A percentile compares a stretch with the other conserved stretches of the same genome.
Conservation (phyloP, 2,888 invertebrate species). For the Dynastes hyllus region DNA sequence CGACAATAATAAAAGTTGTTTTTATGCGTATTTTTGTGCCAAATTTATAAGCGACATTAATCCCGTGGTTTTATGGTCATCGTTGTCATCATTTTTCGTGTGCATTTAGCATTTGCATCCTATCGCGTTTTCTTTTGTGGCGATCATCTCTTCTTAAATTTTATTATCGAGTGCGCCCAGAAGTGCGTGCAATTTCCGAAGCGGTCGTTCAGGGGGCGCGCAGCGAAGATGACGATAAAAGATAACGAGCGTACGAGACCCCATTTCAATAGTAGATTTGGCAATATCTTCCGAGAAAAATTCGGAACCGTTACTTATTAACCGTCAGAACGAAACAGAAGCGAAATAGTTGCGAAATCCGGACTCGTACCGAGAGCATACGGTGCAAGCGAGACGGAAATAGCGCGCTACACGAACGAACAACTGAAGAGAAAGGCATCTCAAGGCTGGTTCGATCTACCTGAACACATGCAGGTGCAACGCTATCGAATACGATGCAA, state of each 20-base stretch:
- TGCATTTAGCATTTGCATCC: slow-evolving; percentile 14
- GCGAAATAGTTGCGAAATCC: slow-evolving; percentile 52
- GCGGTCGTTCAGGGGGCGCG: slow-evolving; percentile 10
- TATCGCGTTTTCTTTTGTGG: slow-evolving; percentile 33
- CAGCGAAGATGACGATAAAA: slow-evolving; percentile 35
- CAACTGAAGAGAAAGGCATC: slow-evolving; percentile 60
- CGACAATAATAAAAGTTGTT: background rate
- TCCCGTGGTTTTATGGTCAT: background rate
- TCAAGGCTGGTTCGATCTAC: slow-evolving; percentile 63
- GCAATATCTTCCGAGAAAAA: slow-evolving; percentile 61
- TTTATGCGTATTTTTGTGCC: background rate
- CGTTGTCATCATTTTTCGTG: background rate
- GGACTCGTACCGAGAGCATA: slow-evolving; percentile 6
- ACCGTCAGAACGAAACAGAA: slow-evolving; percentile 56
- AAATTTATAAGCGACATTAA: slow-evolving; percentile 9
- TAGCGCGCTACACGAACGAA: slow-evolving; percentile 49
- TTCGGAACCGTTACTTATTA: slow-evolving; percentile 62
- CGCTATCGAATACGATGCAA: slow-evolving; percentile 54
- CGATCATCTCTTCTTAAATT: slow-evolving; percentile 21
- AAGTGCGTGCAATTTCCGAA: slow-evolving; percentile 2
- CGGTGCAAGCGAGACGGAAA: slow-evolving; percentile 52
- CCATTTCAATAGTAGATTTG: slow-evolving; percentile 55
- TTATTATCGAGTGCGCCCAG: slow-evolving; percentile 22
- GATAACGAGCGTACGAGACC: slow-evolving; percentile 46
- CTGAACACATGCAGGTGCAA: slow-evolving; percentile 63